phyloP scores from a whole-genome alignment of 2,888 invertebrate genomes.

The Desoria tigrina region DNA sequence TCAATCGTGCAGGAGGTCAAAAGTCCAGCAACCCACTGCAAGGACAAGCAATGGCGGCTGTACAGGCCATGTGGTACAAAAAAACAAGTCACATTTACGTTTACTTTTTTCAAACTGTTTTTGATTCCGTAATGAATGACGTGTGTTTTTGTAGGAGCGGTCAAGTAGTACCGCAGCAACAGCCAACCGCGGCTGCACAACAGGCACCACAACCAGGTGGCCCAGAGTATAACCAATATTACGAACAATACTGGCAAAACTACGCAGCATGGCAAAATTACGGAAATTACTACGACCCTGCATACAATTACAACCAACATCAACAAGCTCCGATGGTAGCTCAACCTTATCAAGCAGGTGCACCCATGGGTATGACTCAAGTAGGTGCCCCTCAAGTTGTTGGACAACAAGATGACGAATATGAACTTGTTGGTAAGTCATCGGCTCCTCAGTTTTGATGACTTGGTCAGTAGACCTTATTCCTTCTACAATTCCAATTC shows the following conservation, averaged over 20 bases:
- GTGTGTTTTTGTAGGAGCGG: constrained; percentile 51
- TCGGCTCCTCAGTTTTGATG: constrained; percentile 23
- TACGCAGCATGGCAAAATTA: constrained; percentile 74
- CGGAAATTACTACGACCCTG: constrained; percentile 53
- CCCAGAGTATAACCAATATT: constrained; percentile 52
- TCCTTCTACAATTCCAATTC: constrained; percentile 4
- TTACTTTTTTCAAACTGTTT: constrained; percentile 1
- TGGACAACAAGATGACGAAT: constrained; percentile 52
- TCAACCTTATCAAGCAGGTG: constrained; percentile 38
- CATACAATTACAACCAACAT: constrained; percentile 50
- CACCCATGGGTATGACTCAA: constrained; percentile 45
- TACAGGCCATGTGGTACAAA: constrained; percentile 53
- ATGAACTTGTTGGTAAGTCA: constrained; percentile 53
- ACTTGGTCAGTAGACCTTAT: not conserved
- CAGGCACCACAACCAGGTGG: constrained; percentile 25
- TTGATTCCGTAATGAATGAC: not conserved
- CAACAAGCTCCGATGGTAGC: constrained; percentile 45
- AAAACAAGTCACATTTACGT: not conserved
- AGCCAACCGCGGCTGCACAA: constrained; percentile 26
- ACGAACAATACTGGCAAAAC: constrained; percentile 74
- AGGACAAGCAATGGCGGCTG: constrained; percentile 54
- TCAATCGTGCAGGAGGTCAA: constrained; percentile 53
- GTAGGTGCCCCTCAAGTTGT: constrained; percentile 38
- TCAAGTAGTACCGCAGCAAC: constrained; percentile 41
- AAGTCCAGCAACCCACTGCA: constrained; percentile 51